Evolutionary conservation across 2,113 vertebrate species (phyloP).

Genomic region (Corythoichthys intestinalis): DNA sequence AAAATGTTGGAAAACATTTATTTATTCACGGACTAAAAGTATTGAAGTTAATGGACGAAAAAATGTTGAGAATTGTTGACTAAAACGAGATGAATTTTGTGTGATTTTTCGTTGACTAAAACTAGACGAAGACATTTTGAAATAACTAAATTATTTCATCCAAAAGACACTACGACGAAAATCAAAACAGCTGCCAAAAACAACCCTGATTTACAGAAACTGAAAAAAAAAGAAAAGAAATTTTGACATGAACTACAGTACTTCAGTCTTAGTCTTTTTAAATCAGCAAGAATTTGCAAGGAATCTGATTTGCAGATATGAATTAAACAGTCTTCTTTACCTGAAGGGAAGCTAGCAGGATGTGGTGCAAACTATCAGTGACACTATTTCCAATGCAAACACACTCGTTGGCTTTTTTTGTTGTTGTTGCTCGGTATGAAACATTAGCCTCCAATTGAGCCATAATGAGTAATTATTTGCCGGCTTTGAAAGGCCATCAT

Average conservation of each 20-base stretch:
- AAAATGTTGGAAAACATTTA: too few species aligned
- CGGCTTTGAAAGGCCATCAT: background rate
- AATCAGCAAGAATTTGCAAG: too few species aligned
- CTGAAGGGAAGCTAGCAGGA: background rate
- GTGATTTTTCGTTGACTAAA: too few species aligned
- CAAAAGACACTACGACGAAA: too few species aligned
- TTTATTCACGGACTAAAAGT: too few species aligned
- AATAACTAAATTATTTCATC: too few species aligned
- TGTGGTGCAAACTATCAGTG: background rate
- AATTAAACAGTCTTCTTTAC: background rate
- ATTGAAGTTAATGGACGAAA: too few species aligned
- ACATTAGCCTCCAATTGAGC: background rate
- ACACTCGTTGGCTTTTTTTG: background rate
- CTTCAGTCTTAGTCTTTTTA: background rate
- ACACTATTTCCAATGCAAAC: conserved; percentile 40
- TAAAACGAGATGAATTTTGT: too few species aligned
- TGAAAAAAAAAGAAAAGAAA: background rate
- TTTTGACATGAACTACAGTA: background rate
- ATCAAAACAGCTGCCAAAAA: too few species aligned
- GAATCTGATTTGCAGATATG: background rate
- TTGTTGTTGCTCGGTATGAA: background rate
- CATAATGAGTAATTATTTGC: background rate
- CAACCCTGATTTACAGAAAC: too few species aligned
- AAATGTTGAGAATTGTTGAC: too few species aligned
- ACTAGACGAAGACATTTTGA: too few species aligned